Base-by-base conservation (phyloP, 2,113 vertebrate species). In the Microcebus ravelobensis region DNA sequence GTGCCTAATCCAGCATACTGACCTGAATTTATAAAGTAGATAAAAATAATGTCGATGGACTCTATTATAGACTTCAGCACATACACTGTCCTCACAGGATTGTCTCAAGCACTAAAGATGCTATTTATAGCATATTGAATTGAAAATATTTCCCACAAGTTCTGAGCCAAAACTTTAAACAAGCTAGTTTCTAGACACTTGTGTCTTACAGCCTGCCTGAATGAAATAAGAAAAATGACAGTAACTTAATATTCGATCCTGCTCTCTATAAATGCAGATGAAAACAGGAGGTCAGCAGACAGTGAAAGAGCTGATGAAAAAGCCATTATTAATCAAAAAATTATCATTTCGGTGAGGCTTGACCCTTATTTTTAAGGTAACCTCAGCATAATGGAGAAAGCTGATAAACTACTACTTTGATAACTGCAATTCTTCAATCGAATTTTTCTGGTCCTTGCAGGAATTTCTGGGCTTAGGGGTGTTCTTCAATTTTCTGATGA, bases 91-190 rank as follows among this genome's bases (percentile, higher is more conserved):
- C 21, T 48, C 65, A 15, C 14, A 39, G 10, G 21, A 61, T 7
- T 59, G 59, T 31, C n/a, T 85, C 27, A 39, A 42, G 81, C 50
- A 50, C 65, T 74, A 57, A 70, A 45, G 25, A 91, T 65, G 45
- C 21, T n/a, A 55, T n/a, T 82, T 74, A 82, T 21, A 67, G 48
- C 17, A 17, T 6, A 48, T 39, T 77, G 61, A 96, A 52, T 90
- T 85, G 59, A 59, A 96, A 73, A n/a, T 36, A 59, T 68, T 92
- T 95, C 73, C 92, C 50, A 86, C 39, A 70, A 57, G 63, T 83
- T 73, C 29, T 52, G 57, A 89, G 63, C 18, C 31, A 74, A n/a
- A 18, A 29, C 50, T 71, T 68, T 57, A 93, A 92, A 76, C 13
- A 93, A 80, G 34, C 48, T 81, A 29, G 6, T 8, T 91, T 88